phyloP scores from a whole-genome alignment of 2,888 invertebrate species.

The Agrenia bidenticulata region DNA sequence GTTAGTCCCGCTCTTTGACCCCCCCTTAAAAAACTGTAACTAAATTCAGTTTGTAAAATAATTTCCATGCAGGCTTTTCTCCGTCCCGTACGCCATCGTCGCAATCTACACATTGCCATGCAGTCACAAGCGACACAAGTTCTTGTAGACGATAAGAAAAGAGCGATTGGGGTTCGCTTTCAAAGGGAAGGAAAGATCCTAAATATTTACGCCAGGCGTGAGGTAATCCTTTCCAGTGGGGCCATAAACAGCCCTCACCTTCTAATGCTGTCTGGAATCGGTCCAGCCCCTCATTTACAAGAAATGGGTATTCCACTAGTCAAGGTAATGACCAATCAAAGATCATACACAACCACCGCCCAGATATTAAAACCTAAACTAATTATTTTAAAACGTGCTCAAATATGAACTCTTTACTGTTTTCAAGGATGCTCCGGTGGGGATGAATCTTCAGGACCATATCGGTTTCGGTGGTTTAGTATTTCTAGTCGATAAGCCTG shows the following conservation, averaged over 20 bases:
- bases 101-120: conserved; percentile 78
- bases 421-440: conserved; percentile 72
- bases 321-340: conserved; percentile 52
- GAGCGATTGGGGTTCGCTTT: conserved; percentile 79
- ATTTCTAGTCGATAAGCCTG: conserved; percentile 74
- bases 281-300: conserved; percentile 71
- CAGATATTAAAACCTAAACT: not conserved
- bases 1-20: not conserved
- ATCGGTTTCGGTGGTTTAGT: conserved; percentile 82
- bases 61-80: conserved; percentile 74
- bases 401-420: not conserved
- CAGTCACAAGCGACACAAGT: conserved; percentile 77
- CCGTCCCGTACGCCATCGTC: conserved; percentile 72
- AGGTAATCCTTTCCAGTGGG: conserved; percentile 84
- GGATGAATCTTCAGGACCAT: conserved; percentile 85
- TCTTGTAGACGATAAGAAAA: conserved; percentile 71
- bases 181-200: conserved; percentile 65
- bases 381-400: too few species aligned
- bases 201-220: conserved; percentile 69
- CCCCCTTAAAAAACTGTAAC: too few species aligned
- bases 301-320: conserved; percentile 73
- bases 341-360: not conserved
- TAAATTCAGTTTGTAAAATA: too few species aligned
- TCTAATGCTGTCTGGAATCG: conserved; percentile 87
- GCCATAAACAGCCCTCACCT: conserved; percentile 82